Conservation (phyloP, 2,888 invertebrate genomes). For the Apodemia duryi region DNA sequence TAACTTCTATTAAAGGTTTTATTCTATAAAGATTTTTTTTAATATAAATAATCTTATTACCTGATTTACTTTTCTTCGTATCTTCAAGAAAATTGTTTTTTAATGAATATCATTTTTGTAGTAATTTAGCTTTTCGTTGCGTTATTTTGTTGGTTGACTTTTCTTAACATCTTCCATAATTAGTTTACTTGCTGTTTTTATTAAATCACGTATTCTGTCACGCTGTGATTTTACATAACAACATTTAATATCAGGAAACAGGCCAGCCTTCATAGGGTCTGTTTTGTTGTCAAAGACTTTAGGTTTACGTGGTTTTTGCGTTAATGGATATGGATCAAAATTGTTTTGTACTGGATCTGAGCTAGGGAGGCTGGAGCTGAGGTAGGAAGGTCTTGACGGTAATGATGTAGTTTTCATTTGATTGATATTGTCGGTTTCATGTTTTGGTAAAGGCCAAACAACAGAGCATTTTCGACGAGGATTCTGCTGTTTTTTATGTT, state of each 20-base stretch:
- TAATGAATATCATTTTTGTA: not conserved
- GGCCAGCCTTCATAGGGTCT: not conserved
- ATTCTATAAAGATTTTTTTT: too few species aligned
- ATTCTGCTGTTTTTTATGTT: not conserved
- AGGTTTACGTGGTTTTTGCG: not conserved
- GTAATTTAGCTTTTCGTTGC: not conserved
- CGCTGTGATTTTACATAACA: not conserved
- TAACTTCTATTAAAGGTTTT: too few species aligned
- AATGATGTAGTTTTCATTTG: not conserved
- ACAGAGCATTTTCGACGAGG: not conserved
- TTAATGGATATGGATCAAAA: not conserved
- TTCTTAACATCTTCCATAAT: not conserved
- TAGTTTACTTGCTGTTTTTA: not conserved
- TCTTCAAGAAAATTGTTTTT: too few species aligned
- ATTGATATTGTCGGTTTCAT: not conserved
- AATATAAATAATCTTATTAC: too few species aligned
- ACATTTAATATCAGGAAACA: not conserved
- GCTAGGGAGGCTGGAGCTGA: not conserved
- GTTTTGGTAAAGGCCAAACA: conserved; percentile 1
- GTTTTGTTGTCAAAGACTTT: not conserved
- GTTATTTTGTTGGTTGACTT: not conserved
- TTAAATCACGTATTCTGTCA: not conserved
- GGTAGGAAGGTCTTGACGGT: not conserved
- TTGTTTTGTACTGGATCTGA: not conserved
- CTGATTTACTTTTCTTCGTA: too few species aligned